These are phyloP conservation scores for Chamaetylas fuelleborni DNA, from an alignment of 2,113 vertebrate genomes.

Conservation along the genomic window DNA sequence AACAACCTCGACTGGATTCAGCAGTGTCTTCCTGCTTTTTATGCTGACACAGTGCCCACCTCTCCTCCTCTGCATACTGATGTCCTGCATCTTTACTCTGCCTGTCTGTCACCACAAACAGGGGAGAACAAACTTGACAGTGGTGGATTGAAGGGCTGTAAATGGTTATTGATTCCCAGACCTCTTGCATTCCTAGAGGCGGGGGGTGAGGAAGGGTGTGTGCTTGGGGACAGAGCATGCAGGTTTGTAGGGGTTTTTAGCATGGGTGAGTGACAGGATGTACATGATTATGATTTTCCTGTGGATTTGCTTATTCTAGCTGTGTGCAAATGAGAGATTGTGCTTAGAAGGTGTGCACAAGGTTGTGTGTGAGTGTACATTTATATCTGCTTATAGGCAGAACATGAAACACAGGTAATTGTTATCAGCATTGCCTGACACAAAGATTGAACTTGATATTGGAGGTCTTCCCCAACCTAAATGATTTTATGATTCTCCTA, in stretches of 20 bases:
- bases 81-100: background rate
- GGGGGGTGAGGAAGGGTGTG: background rate
- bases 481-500: background rate
- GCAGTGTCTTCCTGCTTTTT: background rate
- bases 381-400: background rate
- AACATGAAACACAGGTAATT: accelerated
- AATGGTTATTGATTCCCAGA: slow-evolving; percentile 64
- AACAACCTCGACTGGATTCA: background rate
- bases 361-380: background rate
- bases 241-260: background rate
- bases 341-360: background rate
- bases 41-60: slow-evolving; percentile 10
- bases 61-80: slow-evolving; percentile 49
- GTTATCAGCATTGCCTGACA: background rate
- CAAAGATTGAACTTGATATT: background rate
- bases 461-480: background rate
- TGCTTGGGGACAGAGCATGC: background rate
- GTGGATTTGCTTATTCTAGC: background rate
- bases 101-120: slow-evolving; percentile 42
- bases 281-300: background rate
- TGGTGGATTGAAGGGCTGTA: slow-evolving; percentile 60
- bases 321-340: no score
- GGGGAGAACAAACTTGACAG: slow-evolving; percentile 38
- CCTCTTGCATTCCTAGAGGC: background rate
- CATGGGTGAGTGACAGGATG: accelerated